Base-by-base conservation (phyloP, 2,888 invertebrate species). In the Sarcophaga caerulescens region DNA sequence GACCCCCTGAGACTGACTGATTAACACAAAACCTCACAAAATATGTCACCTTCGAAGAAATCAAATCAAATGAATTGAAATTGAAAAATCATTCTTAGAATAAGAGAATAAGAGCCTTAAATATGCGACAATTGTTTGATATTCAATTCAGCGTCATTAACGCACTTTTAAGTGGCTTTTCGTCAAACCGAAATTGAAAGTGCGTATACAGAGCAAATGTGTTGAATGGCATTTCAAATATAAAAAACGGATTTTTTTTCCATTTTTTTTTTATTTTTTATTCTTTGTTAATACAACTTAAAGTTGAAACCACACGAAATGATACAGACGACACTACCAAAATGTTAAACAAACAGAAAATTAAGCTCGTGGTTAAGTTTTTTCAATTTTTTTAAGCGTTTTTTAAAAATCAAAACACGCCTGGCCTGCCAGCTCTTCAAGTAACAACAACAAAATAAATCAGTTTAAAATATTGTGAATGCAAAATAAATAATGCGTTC, bases 401-500 rank as follows among this genome's bases (percentile, higher is more conserved):
- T 68, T 82, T 82, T 71, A 68, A 73, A 75, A 85, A 80, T 44
- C 76, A 35, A 85, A 73, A 59, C 85, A 85, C 85, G 85, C 76
- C 35, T 68, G 57, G 35, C 63, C 45, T 45, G 11, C 77, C 69
- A 75, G 63, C 52, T 52, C 52, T 35, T 44, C 60, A 60, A 68
- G 65, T 47, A 25, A 19, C 6, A 60, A 35, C 35, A 35, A 35
- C 14, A 75, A 47, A 71, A 47, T 47, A 60, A n/a, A 69, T 81
- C 85, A 63, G 71, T 76, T 83, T 82, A 71, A 77, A 44, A 73
- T 81, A 75, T 59, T 73, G 45, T 77, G 82, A 79, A 80, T 85
- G 85, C 85, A 85, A 85, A 85, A 76, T 75, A 35, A 35, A 35
- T 35, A 83, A 85, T 83, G 85, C 82, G 82, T 83, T 83, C 76